Percentiles rank a stretch among this genome's conserved stretches.
Conservation (phyloP, 2,888 invertebrate genomes). For the Urechis unicinctus region DNA sequence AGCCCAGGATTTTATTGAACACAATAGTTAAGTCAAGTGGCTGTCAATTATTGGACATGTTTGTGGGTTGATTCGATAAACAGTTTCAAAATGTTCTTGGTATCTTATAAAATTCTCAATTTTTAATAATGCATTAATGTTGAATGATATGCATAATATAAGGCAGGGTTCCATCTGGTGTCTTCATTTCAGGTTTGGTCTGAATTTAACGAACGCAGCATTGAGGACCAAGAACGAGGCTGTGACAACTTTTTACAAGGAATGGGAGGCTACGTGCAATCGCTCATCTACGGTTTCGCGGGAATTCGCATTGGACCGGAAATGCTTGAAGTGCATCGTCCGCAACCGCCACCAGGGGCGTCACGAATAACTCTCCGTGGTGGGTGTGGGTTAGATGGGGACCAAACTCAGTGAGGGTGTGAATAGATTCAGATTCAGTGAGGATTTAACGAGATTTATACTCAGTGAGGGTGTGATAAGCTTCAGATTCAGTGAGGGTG, state of each 20-base stretch:
- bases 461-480: too few species aligned
- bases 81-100: not conserved
- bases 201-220: slow-evolving; percentile 17
- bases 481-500: too few species aligned
- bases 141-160: not conserved
- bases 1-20: too few species aligned
- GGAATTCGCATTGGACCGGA: slow-evolving; percentile 25
- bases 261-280: slow-evolving; percentile 25
- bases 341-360: slow-evolving; percentile 21
- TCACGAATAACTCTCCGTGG: not conserved
- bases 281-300: slow-evolving; percentile 24
- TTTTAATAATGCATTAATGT: not conserved
- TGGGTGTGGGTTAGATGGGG: too few species aligned
- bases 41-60: too few species aligned
- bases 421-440: too few species aligned
- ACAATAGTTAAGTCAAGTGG: too few species aligned
- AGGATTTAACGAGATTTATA: too few species aligned
- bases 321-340: slow-evolving; percentile 23
- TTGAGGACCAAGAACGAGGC: slow-evolving; percentile 15
- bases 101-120: not conserved
- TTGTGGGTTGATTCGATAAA: too few species aligned
- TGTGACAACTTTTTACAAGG: slow-evolving; percentile 25
- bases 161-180: too few species aligned
- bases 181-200: slow-evolving; percentile 24
- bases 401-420: slow-evolving; percentile 1